Conservation (phyloP, 2,888 invertebrate species). For the Rhagonycha fulva region DNA sequence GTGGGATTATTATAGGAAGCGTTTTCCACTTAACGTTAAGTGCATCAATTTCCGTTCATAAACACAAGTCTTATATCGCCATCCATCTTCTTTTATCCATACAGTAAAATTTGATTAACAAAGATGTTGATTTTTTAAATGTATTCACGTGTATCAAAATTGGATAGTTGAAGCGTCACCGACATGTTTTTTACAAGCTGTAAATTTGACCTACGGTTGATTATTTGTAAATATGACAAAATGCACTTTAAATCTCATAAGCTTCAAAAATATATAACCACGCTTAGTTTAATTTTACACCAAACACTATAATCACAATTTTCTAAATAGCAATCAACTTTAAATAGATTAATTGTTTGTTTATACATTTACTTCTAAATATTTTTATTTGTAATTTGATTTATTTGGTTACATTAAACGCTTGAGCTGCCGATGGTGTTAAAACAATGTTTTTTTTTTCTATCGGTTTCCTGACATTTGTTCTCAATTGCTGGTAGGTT, state of each 20-base stretch:
- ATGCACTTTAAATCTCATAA: slow-evolving; percentile 26
- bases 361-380: neutral
- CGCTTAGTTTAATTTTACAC: neutral
- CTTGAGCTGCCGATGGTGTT: neutral
- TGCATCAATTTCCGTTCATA: slow-evolving; percentile 53
- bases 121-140: slow-evolving; percentile 17
- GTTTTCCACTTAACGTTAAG: slow-evolving; percentile 53
- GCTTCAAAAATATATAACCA: neutral
- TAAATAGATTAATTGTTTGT: neutral
- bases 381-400: neutral
- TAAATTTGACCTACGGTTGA: slow-evolving; percentile 27
- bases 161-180: slow-evolving; percentile 26
- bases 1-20: slow-evolving; percentile 52
- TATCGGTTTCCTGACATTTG: neutral
- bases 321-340: neutral
- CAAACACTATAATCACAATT: neutral
- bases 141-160: slow-evolving; percentile 6
- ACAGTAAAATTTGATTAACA: slow-evolving; percentile 6
- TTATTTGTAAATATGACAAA: slow-evolving; percentile 36
- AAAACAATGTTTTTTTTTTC: neutral
- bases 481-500: no score
- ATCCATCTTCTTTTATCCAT: slow-evolving; percentile 26
- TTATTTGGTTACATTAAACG: neutral
- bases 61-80: slow-evolving; percentile 39
- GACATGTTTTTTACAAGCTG: slow-evolving; percentile 28